A percentile compares a stretch with the other conserved stretches of the same genome.
These are phyloP conservation scores for Lucilia sericata DNA, from an alignment of 1,140 invertebrate genomes.

Conservation along the genomic window DNA sequence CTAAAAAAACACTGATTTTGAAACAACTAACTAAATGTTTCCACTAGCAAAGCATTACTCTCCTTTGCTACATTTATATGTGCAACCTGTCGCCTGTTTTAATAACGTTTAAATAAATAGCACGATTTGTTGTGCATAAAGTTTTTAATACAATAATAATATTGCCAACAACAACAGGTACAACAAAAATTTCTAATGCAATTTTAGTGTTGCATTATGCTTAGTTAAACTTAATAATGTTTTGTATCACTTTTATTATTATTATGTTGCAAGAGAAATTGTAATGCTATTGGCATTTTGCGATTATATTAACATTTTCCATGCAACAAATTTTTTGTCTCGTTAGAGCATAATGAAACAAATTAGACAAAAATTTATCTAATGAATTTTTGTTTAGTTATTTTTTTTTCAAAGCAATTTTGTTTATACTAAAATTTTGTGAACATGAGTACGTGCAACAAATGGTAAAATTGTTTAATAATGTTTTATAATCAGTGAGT, in stretches of 20 bases:
- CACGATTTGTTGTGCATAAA: background rate
- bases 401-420: too few species aligned
- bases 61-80: background rate
- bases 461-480: too few species aligned
- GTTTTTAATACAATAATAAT: background rate
- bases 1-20: background rate
- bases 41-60: background rate
- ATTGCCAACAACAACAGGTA: background rate
- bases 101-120: background rate
- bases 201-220: background rate
- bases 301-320: background rate
- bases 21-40: background rate
- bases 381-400: background rate
- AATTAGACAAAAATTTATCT: background rate
- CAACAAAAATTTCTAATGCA: background rate
- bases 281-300: conserved; percentile 1
- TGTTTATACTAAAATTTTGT: too few species aligned
- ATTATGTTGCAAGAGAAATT: conserved; percentile 1
- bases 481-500: too few species aligned
- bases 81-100: conserved; percentile 8
- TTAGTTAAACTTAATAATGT: background rate
- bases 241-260: background rate
- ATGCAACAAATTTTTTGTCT: background rate
- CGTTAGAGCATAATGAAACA: background rate
- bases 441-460: too few species aligned